Base-by-base conservation (phyloP, 2,888 invertebrate genomes). In the Drosophila acutilabella region DNA sequence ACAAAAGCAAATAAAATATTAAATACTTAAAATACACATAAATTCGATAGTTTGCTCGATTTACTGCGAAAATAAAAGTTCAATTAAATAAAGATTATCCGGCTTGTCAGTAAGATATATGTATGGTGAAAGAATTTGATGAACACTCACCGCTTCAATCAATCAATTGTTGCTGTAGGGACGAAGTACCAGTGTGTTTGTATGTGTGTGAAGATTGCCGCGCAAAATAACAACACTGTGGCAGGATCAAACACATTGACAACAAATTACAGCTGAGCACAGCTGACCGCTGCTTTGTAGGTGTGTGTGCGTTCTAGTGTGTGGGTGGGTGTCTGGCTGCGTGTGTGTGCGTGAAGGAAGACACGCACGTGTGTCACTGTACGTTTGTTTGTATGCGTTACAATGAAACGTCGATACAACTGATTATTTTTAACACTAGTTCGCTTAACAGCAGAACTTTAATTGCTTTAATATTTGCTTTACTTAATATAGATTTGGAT, bases 241-340 rank as follows among this genome's bases (percentile, higher is more conserved):
- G 53, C 71, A 75, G 82, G 86, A 76, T 74, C 72, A 71, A 69
- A 40, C 65, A 64, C 68, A 76, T 76, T 80, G 83, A 76, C 80
- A 83, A 83, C 86, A 85, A 77, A 74, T 70, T 69, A 78, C 83
- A 85, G 86, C 86, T 83, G 84, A 76, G 77, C 74, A 79, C 81
- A 84, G 81, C 81, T 84, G 70, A 82, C 66, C 71, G 85, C 58
- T 72, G 64, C 42, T 36, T 23, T 56, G 52, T 41, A 18, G 64
- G 41, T 62, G 58, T 10, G 60, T 45, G 26, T 50, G 58, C 50
- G 47, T 23, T 3, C 4, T 23, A 23, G 23, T 56, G 58, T 50
- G 47, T 20, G 53, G 59, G 54, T 44, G 40, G 54, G 38, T 40
- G 38, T 48, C 18, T 26, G 54, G 30, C 7, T 60, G 52, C 52